Base-by-base conservation (phyloP, 2,888 invertebrate species). In the Zygogramma bicolorata region DNA sequence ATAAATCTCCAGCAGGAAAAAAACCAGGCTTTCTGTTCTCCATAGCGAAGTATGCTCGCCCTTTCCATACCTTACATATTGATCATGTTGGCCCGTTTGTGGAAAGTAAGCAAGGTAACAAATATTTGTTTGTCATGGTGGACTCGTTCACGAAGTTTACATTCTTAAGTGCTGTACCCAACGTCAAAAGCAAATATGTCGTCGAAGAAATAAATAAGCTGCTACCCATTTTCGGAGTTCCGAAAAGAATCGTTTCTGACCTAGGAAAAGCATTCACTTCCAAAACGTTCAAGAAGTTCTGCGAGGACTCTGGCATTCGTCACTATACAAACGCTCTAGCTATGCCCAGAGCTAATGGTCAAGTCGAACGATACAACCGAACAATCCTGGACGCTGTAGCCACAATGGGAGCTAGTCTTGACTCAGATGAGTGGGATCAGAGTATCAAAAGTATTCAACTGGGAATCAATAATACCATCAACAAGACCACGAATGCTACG, bases 11-110 rank as follows among this genome's bases (percentile, higher is more conserved):
- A 31, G 31, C 31, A 31, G 31, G 53, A 18, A 76, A 74, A 58
- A 38, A 58, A 38, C 58, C 68, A n/a, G 75, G 77, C 13, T 60
- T 34, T 8, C 53, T 75, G 10, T 68, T 74, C 61, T 71, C 75
- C 2, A 74, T 77, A 6, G 60, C 53, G 13, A 74, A 77, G 58
- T 46, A 57, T 27, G 66, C 77, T 1, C 22, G 13, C 18, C 77
- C 77, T 27, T 75, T 75, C 58, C 76, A 77, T 60, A 77, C 71
- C 0, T 49, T 74, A 10, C 77, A 74, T 53, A 53, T 71, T 3
- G 75, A 75, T 34, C 72, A 73, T 38, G 18, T 75, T 13, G 73
- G 69, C 0, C 69, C 74, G 3, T 76, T 76, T 62, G 53, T 72
- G n/a, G 72, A 68, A 57, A 68, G 59, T n/a, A 59, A 63, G 63